Percentiles rank a stretch among this genome's conserved stretches.
Evolutionary conservation across 2,888 invertebrate species (phyloP).

Genomic region (Cetonia aurata): DNA sequence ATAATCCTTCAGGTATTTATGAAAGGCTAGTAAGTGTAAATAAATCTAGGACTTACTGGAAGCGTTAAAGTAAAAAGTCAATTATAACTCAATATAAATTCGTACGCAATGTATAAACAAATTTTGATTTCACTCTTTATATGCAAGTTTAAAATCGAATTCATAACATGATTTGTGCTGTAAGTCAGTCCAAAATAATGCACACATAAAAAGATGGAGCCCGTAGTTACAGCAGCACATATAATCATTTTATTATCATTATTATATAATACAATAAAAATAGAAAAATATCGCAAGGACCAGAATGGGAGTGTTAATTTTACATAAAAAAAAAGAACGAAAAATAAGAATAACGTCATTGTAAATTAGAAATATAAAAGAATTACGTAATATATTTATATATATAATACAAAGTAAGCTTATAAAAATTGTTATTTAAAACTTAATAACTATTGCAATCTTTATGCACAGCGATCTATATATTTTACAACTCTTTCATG

Average conservation of each 20-base stretch:
- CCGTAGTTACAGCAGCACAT: constrained; percentile 36
- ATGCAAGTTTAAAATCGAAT: constrained; percentile 32
- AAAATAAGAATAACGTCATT: not conserved
- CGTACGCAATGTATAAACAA: constrained; percentile 28
- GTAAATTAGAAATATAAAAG: constrained; percentile 13
- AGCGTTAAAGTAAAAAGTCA: constrained; percentile 6
- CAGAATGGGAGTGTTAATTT: constrained; percentile 24
- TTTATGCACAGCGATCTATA: not conserved
- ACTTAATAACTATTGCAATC: constrained; percentile 3
- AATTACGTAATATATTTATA: constrained; percentile 5
- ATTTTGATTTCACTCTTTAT: constrained; percentile 44
- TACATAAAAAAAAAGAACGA: constrained; percentile 7
- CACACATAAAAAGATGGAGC: constrained; percentile 35
- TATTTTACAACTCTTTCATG: not conserved
- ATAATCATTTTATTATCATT: constrained; percentile 23
- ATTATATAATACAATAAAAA: constrained; percentile 37
- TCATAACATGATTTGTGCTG: constrained; percentile 40
- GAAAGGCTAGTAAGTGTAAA: not conserved
- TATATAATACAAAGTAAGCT: not conserved
- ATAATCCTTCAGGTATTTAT: too few species aligned
- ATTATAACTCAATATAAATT: not conserved
- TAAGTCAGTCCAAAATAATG: constrained; percentile 24
- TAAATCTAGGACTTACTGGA: not conserved
- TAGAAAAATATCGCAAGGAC: constrained; percentile 35
- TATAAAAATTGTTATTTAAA: not conserved